These are phyloP conservation scores for Psophia crepitans DNA, from an alignment of 2,113 vertebrate genomes.

Conservation along the genomic window DNA sequence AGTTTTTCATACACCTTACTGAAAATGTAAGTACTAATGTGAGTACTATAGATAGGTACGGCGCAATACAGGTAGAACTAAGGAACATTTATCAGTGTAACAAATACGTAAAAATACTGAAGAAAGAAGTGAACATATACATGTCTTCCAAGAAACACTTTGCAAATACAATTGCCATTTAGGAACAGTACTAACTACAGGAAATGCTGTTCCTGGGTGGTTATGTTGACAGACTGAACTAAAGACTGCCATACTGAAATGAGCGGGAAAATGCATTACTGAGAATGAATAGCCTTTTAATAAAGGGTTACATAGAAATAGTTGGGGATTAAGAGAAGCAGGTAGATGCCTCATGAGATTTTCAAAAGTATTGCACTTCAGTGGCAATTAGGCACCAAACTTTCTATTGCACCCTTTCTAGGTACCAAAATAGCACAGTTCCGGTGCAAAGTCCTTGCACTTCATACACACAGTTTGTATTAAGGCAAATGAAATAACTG, in stretches of 20 bases:
- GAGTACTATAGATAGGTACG: background rate
- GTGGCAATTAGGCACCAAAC: background rate
- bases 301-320: background rate
- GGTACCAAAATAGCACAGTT: background rate
- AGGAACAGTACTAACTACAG: background rate
- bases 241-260: background rate
- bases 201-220: background rate
- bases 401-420: background rate
- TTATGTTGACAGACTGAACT: background rate
- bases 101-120: background rate
- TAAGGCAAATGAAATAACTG: background rate
- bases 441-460: background rate
- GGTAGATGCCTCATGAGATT: background rate
- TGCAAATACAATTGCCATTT: background rate
- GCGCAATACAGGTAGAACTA: background rate
- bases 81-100: background rate
- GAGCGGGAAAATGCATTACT: background rate
- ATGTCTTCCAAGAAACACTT: background rate
- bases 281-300: background rate
- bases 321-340: background rate
- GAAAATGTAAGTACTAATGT: background rate
- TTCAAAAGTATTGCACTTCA: background rate
- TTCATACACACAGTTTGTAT: background rate
- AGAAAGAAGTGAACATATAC: background rate
- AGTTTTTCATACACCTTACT: background rate